These are phyloP conservation scores for Dromaius novaehollandiae DNA, from an alignment of 2,113 vertebrate genomes.

Conservation along the genomic window DNA sequence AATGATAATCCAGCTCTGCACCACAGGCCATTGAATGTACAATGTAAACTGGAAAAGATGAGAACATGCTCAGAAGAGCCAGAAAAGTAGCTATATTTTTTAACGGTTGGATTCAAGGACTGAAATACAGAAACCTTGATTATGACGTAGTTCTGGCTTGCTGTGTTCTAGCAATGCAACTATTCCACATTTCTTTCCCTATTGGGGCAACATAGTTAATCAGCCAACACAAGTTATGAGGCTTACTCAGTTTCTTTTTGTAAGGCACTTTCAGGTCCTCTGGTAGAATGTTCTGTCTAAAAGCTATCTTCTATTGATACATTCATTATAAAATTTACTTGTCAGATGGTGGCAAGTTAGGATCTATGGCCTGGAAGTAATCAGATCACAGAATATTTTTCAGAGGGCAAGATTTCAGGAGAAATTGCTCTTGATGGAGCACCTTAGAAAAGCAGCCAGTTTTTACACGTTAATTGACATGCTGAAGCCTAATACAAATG, in stretches of 20 bases:
- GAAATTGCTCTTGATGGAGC: slow-evolving; percentile 11
- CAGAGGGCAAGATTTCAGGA: neutral
- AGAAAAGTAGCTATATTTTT: neutral
- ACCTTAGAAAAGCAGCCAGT: slow-evolving; percentile 1
- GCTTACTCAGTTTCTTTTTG: neutral
- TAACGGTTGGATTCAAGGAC: neutral
- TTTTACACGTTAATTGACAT: slow-evolving; percentile 26
- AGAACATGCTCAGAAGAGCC: neutral
- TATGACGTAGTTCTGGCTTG: neutral
- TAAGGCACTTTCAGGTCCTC: neutral
- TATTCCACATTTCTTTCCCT: neutral
- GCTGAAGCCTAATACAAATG: slow-evolving; percentile 13
- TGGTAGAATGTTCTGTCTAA: neutral
- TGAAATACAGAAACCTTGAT: neutral
- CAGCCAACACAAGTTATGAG: neutral
- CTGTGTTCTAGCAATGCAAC: neutral
- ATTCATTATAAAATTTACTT: neutral
- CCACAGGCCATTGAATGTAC: neutral
- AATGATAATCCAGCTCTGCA: neutral
- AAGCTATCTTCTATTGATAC: neutral
- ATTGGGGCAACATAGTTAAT: neutral
- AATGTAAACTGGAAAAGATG: neutral
- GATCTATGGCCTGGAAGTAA: slow-evolving; percentile 14
- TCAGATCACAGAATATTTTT: neutral
- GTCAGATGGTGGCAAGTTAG: neutral